Base-by-base conservation (phyloP, 2,797 vertebrate genomes). In the Galagoides demidoff region DNA sequence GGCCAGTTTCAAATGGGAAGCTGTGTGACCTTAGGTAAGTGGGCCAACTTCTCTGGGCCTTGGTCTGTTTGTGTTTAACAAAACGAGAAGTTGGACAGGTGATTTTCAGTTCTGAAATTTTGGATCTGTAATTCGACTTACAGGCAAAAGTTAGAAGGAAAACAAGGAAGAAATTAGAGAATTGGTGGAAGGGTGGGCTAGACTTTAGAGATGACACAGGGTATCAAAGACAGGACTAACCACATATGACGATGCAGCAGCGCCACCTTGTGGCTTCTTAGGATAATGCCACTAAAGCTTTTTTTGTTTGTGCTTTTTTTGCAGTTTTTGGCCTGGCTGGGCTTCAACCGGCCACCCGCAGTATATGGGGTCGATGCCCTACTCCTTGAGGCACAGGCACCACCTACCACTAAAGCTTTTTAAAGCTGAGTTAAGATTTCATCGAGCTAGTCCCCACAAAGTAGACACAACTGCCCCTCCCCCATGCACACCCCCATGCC, bases 251-350 rank as follows among this genome's bases (percentile, higher is more conserved):
- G 68, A 91, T 71, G 25, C 79, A 94, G 76, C 49, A 94, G 83
- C 76, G 9, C 59, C 85, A 83, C 92, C 97, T 96, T 84, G 92
- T 89, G 97, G 74, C 37, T 34, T 45, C 22, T 70, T 2, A 3
- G 52, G 66, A 34, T 34, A 76, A 39, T 92, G 29, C 59, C 59
- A 31, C 59, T 79, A 89, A 78, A 63, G 20, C n/a, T 82, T 82
- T 55, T 81, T 39, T 39, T 39, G 39, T 39, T 39, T 39, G 39
- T 39, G n/a, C n/a, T n/a, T n/a, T 39, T 39, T 39, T 39, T 39
- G 39, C 7, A 39, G 39, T 39, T 39, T 39, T 39, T 39, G 39
- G 39, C 39, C 39, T 39, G 39, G 39, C 39, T 39, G 39, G 39
- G 39, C 39, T 39, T 39, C 5, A 39, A 39, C 39, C 5, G 39